Evolutionary conservation across 2,888 invertebrate species (phyloP), one percentile per base, ranked within the genome.

Genomic region (Trissolcus japonicus): DNA sequence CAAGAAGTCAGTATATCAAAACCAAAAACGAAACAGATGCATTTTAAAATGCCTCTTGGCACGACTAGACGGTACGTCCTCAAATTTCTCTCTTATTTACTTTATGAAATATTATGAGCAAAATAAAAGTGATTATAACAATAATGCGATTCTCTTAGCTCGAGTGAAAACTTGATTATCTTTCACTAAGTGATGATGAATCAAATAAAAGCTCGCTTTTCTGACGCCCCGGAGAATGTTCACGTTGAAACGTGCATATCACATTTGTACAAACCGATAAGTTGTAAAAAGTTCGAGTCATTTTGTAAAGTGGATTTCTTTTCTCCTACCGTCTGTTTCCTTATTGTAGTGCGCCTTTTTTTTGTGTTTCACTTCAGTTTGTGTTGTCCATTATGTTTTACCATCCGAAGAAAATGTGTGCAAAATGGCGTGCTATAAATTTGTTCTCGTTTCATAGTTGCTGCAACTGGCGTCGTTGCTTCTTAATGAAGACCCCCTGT

Each of bases 301-400:
- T 77, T 77, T 54, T 51, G 60, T 69, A 68, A 77, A 77, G 77
- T 77, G 77, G 73, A 65, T 73, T 73, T 73, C 73, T 77, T 77
- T 73, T 25, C 57, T 9, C 41, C 60, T 65, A 43, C 59, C 67
- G 43, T 73, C 48, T 63, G 59, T 73, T 77, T 73, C 67, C 50
- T 43, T 63, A 50, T 60, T 55, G 65, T 60, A 51, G 51, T 50
- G 55, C 55, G 50, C 59, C 11, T 35, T 35, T 35, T 35, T 35
- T 35, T 6, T 35, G 51, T 35, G 59, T 62, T 63, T 19, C 19
- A 1, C 53, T 55, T 66, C 54, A 55, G 41, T 75, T 68, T 62
- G 68, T 54, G 57, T 21, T 21, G 35, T 51, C 57, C 76, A 72
- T 76, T 76, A 76, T 71, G 71, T 76, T 72, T 76, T 72, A 72